These are phyloP conservation scores for Pachymerium ferrugineum DNA, from an alignment of 2,888 invertebrate genomes.

Conservation along the genomic window DNA sequence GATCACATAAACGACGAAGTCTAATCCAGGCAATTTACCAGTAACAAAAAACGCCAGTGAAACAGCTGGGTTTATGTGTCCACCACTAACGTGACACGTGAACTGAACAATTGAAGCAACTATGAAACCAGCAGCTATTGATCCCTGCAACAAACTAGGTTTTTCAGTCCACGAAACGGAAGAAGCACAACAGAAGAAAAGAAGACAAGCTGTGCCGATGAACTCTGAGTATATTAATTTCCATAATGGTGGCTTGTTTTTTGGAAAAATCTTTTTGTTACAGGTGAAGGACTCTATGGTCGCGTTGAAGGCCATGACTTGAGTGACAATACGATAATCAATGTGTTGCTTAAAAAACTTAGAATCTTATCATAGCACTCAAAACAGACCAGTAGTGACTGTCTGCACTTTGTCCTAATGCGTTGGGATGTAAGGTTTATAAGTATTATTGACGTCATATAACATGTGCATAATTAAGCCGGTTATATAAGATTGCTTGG, in stretches of 20 bases:
- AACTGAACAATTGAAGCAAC: conserved; percentile 54
- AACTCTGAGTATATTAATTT: conserved; percentile 78
- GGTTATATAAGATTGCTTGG: no score
- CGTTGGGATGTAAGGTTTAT: no score
- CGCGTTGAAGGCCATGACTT: not conserved
- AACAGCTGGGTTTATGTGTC: conserved; percentile 89
- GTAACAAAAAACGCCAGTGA: conserved; percentile 72
- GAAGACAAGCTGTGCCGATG: conserved; percentile 77
- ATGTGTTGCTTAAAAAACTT: no score
- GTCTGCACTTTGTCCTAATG: no score
- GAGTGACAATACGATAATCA: no score
- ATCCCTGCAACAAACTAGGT: conserved; percentile 50
- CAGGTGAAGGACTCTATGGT: not conserved
- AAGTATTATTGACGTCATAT: no score
- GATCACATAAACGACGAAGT: conserved; percentile 38
- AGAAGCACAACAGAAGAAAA: conserved; percentile 78
- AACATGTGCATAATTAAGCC: no score
- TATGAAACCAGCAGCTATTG: conserved; percentile 40
- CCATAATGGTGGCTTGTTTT: conserved; percentile 51
- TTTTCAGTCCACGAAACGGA: conserved; percentile 46
- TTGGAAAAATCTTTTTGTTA: not conserved
- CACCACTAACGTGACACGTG: conserved; percentile 81
- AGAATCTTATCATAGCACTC: no score
- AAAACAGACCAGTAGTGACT: no score
- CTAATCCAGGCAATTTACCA: conserved; percentile 38